These are phyloP conservation scores for Sebastes elongatus DNA, from an alignment of 2,797 vertebrate species.

Conservation along the genomic window DNA sequence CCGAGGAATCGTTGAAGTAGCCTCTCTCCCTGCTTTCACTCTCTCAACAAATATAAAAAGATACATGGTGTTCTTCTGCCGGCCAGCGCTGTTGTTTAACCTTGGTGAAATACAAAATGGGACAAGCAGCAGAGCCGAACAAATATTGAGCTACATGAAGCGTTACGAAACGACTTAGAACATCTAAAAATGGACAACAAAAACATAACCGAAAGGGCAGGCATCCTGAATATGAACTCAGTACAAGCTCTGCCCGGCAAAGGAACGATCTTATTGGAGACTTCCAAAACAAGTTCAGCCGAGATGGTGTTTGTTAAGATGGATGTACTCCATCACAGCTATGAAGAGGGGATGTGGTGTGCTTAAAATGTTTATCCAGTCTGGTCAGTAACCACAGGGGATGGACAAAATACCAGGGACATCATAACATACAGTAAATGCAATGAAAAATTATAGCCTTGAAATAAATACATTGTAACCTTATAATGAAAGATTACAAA, in stretches of 20 bases:
- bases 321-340: constrained; percentile 43
- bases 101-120: constrained; percentile 76
- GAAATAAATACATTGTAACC: background rate
- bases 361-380: constrained; percentile 35
- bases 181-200: constrained; percentile 69
- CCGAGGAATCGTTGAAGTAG: constrained; percentile 68
- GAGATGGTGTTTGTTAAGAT: constrained; percentile 44
- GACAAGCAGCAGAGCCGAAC: constrained; percentile 74
- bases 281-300: constrained; percentile 52
- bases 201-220: constrained; percentile 55
- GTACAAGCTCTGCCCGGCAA: constrained; percentile 22
- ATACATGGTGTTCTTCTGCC: constrained; percentile 69
- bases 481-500: background rate
- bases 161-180: constrained; percentile 67
- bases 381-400: background rate
- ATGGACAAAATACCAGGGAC: constrained; percentile 3
- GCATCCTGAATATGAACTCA: constrained; percentile 48
- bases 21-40: constrained; percentile 66
- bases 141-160: constrained; percentile 68
- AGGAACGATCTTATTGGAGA: constrained; percentile 48
- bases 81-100: constrained; percentile 70
- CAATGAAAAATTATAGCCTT: background rate
- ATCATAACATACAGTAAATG: background rate
- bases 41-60: constrained; percentile 73
- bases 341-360: constrained; percentile 2